Evolutionary conservation across 2,113 vertebrate genomes (phyloP), one percentile per base, ranked within the genome.

Genomic region (Stegostoma tigrinum): DNA sequence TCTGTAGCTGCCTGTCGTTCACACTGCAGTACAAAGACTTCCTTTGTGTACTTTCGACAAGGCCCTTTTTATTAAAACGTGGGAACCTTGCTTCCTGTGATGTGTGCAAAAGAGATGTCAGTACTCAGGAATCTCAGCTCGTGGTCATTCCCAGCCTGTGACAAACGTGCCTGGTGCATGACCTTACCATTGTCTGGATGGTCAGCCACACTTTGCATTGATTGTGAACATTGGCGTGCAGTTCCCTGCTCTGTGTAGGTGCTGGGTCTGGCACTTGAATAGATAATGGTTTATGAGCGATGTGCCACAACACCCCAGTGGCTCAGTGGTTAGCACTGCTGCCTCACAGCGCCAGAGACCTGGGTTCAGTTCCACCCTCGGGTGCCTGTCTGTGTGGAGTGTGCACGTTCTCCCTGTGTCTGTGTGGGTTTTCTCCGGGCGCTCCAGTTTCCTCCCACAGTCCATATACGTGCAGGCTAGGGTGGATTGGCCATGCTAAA

Each of bases 21-120:
- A 83, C n/a, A 83, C 15, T 19, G 78, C 0, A 42, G 15, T 38
- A 83, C 78, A 83, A 83, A 83, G n/a, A 21, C n/a, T 42, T 17
- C 15, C n/a, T 42, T 83, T 83, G n/a, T 83, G n/a, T 42, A 19
- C 15, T 38, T 14, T 38, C 17, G 78, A 83, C 78, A 83, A 83
- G 78, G n/a, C 17, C n/a, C n/a, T 83, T 72, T 72, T 72, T 83
- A 83, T 42, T 83, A n/a, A 83, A 83, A 83, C n/a, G n/a, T 83
- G n/a, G 78, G n/a, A 83, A 83, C 15, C n/a, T 83, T 83, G 14
- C n/a, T 38, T 19, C 78, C 78, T 83, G 78, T 83, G n/a, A 42
- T 83, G n/a, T 83, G 78, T 17, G 15, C n/a, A 17, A 3, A n/a
- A 83, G 3, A 5, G 38, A 83, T 3, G 15, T 83, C 4, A 15